Base-by-base conservation (phyloP, 1,140 invertebrate genomes). In the Medauroidea extradentata region DNA sequence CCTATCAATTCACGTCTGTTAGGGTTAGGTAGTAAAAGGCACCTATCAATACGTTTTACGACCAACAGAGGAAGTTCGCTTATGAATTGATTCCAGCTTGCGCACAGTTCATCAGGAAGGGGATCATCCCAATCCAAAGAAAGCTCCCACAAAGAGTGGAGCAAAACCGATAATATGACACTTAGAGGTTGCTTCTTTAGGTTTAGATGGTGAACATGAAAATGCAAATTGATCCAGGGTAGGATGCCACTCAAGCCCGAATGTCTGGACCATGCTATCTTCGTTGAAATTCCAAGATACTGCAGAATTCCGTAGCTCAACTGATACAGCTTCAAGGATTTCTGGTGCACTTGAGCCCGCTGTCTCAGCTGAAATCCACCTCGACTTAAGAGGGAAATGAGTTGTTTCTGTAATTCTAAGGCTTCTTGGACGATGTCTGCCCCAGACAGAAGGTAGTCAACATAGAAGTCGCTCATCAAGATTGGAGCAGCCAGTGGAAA, bases 391-490 rank as follows among this genome's bases (percentile, higher is more conserved):
- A 67, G 14, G 14, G 16, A 29, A 19, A 46, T 58, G 1, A 69
- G 2, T 25, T 68, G 48, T 2, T 34, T 16, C 18, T 58, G 57
- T 11, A 65, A 13, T 38, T 58, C 14, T n/a, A 59, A 16, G 21
- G 66, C 67, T 38, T 56, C 55, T 49, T 62, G 29, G 25, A 61
- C 49, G 24, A 13, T 21, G 19, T 58, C 58, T 11, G 65, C 63
- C 23, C 75, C 73, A 21, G 69, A 67, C 1, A 78, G 55, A 16
- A 73, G 53, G 63, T 81, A 76, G 57, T 81, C 77, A 3, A 78
- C 69, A 60, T 78, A 81, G 54, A 75, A 75, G 59, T 75, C 69
- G 18, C 61, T 64, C 24, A 25, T 18, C 16, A 75, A 68, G 14
- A 67, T 60, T 29, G 65, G 44, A 46, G 62, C 44, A 29, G 63